Evolutionary conservation across 2,888 invertebrate species (phyloP), one percentile per base, ranked within the genome.

Genomic region (Geotrupes spiniger): DNA sequence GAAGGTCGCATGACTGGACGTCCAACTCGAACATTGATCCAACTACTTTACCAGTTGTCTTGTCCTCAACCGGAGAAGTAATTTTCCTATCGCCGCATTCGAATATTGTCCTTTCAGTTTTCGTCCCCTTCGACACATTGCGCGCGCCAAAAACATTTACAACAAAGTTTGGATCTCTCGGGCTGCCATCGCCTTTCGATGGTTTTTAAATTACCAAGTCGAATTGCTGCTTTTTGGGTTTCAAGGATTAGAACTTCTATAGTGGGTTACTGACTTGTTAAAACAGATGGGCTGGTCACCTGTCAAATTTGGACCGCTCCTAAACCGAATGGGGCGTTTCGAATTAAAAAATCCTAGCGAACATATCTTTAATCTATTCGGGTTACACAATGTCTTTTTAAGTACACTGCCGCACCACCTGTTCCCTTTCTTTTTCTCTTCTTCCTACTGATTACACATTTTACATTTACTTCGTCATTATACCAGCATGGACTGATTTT

Each of bases 1-100:
- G 74, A 76, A 58, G 80, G 80, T 28, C 64, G 73, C 25, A 74
- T 76, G 74, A 70, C 74, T 27, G 78, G 78, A n/a, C 62, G 78
- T 27, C 78, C 78, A 4, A 75, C 76, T 1, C 64, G 78, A 49
- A 76, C 78, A 1, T 54, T 78, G 10, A 73, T 77, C 12, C 74
- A 76, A 53, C 71, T 78, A 15, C 54, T 74, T 10, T 71, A 73
- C 56, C 75, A 76, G 54, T 54, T 75, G 47, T 65, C 72, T 9
- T 72, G 71, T 59, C 71, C 71, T 17, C 42, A 45, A 37, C 43
- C 36, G 14, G 45, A 49, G 26, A 49, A 49, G 26, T 49, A 49
- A 21, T 14, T 15, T 12, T 15, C 27, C 21, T 8, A 21, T 17
- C 15, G 28, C 16, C 40, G 46, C 46, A 12, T 46, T 17, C 5